Percentiles rank a stretch among this genome's conserved stretches.
Evolutionary conservation across 2,888 invertebrate species (phyloP).

Genomic region (Tetranychus truncatus): DNA sequence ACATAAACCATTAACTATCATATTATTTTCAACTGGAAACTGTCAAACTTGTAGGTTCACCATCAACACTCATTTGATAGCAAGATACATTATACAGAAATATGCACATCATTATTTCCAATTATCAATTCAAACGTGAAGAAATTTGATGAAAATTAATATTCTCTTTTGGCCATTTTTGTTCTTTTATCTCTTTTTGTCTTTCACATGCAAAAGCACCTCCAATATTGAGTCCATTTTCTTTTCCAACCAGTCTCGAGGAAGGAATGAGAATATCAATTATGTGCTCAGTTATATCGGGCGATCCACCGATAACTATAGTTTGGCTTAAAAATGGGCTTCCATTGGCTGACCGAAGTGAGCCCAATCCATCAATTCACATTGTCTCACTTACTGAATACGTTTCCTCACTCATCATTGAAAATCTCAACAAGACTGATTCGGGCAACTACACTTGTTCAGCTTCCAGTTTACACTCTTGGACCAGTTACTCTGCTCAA

Average conservation of each 20-base stretch:
- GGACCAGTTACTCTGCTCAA: slow-evolving; percentile 29
- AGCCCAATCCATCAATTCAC: slow-evolving; percentile 20
- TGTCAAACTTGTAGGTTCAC: too few species aligned
- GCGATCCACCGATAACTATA: slow-evolving; percentile 34
- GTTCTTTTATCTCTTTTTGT: neutral
- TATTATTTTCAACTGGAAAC: too few species aligned
- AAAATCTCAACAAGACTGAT: slow-evolving; percentile 32
- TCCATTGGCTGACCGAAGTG: slow-evolving; percentile 27
- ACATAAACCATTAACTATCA: too few species aligned
- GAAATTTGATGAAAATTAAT: neutral
- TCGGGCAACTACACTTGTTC: slow-evolving; percentile 35
- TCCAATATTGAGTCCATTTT: slow-evolving; percentile 27
- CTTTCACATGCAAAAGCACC: slow-evolving; percentile 22
- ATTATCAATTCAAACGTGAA: neutral
- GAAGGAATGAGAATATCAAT: slow-evolving; percentile 28
- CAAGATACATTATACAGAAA: too few species aligned
- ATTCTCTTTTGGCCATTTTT: neutral
- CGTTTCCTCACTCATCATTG: slow-evolving; percentile 31
- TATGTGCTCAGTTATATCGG: slow-evolving; percentile 27
- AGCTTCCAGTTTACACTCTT: slow-evolving; percentile 29
- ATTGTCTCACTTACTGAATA: slow-evolving; percentile 27
- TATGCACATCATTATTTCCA: neutral
- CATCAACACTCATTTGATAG: too few species aligned
- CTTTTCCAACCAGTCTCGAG: slow-evolving; percentile 26
- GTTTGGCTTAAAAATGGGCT: slow-evolving; percentile 33